Conservation (phyloP, 2,888 invertebrate genomes). For the Mythimna loreyi region DNA sequence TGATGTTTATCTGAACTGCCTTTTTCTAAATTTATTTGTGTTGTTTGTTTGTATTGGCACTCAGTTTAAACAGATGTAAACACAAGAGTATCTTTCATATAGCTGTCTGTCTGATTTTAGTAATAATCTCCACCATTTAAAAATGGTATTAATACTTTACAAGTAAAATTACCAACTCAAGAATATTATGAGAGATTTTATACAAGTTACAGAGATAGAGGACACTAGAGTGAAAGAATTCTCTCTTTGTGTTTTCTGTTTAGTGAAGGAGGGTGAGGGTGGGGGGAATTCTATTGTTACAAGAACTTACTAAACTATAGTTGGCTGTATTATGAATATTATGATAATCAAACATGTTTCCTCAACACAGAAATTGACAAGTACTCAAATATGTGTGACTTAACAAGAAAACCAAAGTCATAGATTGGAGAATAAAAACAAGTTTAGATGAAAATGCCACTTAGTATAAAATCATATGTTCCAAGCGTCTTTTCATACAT, state of each 20-base stretch:
- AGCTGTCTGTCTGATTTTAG: neutral
- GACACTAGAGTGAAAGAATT: neutral
- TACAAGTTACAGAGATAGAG: neutral
- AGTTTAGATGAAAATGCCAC: neutral
- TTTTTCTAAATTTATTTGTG: neutral
- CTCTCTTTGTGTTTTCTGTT: neutral
- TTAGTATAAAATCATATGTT: neutral
- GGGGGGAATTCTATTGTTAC: neutral
- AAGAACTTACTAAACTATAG: neutral
- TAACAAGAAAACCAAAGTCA: constrained; percentile 13
- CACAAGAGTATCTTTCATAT: neutral
- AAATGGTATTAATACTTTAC: neutral
- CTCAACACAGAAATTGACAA: neutral
- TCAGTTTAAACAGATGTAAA: neutral
- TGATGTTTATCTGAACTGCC: neutral
- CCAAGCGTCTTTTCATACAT: neutral
- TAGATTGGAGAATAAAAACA: neutral
- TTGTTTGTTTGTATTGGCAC: neutral
- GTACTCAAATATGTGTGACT: neutral
- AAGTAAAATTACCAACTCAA: neutral
- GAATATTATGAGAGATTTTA: neutral
- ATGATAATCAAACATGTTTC: neutral
- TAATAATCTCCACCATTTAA: neutral
- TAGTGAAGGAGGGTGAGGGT: neutral
- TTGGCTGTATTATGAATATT: neutral